These are phyloP conservation scores for Lasioglossum albipes DNA, from an alignment of 1,140 invertebrate species.

Conservation along the genomic window DNA sequence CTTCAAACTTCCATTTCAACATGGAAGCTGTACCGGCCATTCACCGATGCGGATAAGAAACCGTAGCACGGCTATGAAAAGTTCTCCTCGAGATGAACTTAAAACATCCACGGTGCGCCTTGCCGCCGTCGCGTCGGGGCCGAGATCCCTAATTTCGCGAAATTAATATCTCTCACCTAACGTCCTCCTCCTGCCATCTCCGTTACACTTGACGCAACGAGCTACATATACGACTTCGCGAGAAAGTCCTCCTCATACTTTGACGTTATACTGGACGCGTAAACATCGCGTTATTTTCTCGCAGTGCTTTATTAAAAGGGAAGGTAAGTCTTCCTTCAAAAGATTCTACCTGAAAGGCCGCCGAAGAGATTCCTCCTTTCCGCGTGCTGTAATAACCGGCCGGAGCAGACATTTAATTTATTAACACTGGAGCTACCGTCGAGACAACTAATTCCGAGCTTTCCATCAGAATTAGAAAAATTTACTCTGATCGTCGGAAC, in stretches of 20 bases:
- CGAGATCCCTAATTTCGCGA: slow-evolving; percentile 5
- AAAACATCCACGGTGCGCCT: slow-evolving; percentile 1
- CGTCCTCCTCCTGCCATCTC: background rate
- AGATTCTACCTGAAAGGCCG: too few relatives aligned
- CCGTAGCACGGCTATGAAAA: slow-evolving; percentile 1
- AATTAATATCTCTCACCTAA: slow-evolving; percentile 26
- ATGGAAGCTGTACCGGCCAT: background rate
- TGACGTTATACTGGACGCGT: background rate
- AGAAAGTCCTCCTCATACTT: background rate
- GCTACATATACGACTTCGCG: background rate
- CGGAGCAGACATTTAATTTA: too few relatives aligned
- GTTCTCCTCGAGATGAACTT: slow-evolving; percentile 8
- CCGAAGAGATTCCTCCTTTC: too few relatives aligned
- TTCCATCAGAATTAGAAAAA: too few relatives aligned
- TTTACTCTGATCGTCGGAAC: too few relatives aligned
- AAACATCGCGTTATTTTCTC: background rate
- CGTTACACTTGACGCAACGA: background rate
- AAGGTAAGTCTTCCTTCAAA: background rate
- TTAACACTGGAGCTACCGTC: too few relatives aligned
- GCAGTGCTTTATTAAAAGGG: background rate
- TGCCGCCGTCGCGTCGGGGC: too few relatives aligned
- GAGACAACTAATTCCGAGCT: too few relatives aligned
- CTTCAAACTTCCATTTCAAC: background rate
- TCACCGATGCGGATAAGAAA: slow-evolving; percentile 5
- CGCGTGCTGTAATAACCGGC: too few relatives aligned